phyloP scores from a whole-genome alignment of 1,140 invertebrate genomes.

The Euura lappo region DNA sequence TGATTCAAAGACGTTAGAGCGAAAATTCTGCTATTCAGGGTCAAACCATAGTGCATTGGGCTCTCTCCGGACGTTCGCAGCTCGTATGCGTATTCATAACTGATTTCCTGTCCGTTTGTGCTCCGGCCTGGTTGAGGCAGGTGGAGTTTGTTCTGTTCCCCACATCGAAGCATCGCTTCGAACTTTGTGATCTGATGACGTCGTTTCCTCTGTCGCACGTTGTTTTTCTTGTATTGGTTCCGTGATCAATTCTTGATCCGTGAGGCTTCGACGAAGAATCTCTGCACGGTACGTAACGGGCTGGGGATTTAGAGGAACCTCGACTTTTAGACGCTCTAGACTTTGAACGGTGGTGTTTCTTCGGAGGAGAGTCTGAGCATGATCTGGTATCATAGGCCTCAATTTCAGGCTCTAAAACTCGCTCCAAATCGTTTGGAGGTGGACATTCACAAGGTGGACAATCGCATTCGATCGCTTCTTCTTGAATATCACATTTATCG shows the following conservation, averaged over 20 bases:
- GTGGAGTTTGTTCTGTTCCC: neutral
- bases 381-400: neutral
- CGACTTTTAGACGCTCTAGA: neutral
- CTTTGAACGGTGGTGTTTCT: neutral
- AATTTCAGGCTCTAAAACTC: neutral
- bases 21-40: neutral
- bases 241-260: neutral
- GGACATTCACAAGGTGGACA: slow-evolving; percentile 2
- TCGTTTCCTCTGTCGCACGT: neutral
- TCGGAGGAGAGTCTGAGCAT: neutral
- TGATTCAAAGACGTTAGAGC: too few relatives aligned
- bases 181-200: neutral
- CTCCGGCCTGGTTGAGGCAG: neutral
- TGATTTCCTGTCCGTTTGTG: neutral
- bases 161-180: neutral
- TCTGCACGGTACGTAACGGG: neutral
- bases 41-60: neutral
- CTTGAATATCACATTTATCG: neutral
- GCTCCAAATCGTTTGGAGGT: neutral
- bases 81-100: neutral
- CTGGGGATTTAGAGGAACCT: neutral
- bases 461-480: neutral
- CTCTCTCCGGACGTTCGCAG: neutral
- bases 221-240: neutral
- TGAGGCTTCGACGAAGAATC: neutral